Evolutionary conservation across 2,888 invertebrate genomes (phyloP).

Genomic region (Platerodrilus igneus): DNA sequence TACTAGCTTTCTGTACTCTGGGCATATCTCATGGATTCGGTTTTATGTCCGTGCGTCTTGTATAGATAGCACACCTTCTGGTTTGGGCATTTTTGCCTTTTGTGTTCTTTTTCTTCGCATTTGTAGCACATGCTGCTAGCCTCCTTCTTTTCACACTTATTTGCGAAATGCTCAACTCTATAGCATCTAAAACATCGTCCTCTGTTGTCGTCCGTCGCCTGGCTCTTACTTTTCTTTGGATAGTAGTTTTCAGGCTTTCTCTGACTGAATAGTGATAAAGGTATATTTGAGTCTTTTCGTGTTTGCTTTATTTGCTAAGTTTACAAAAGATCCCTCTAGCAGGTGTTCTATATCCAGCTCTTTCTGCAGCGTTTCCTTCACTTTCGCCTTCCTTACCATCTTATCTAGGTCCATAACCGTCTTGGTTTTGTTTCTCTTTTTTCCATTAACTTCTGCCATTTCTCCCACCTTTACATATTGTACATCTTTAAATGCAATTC

Average conservation of each 20-base stretch:
- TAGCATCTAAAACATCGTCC: background rate
- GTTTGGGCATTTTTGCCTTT: background rate
- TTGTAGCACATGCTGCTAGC: background rate
- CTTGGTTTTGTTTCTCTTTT: background rate
- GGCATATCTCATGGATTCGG: constrained; percentile 3
- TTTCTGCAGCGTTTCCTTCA: background rate
- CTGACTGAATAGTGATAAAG: background rate
- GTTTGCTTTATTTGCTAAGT: background rate
- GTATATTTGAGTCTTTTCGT: background rate
- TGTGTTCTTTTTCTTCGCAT: background rate
- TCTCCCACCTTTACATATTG: too few relatives aligned
- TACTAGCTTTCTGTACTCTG: background rate
- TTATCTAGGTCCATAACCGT: background rate
- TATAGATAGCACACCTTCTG: background rate
- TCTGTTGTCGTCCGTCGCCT: background rate
- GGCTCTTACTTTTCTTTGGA: background rate
- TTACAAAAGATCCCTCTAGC: too few relatives aligned
- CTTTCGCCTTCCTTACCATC: background rate
- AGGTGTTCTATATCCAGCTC: background rate
- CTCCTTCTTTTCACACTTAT: background rate
- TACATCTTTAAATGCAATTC: too few relatives aligned
- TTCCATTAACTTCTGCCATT: background rate
- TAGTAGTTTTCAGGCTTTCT: background rate
- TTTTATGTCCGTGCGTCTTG: background rate
- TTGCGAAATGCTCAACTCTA: background rate